Evolutionary conservation across 2,797 vertebrate species (phyloP).

Genomic region (Gadopsis marmoratus): DNA sequence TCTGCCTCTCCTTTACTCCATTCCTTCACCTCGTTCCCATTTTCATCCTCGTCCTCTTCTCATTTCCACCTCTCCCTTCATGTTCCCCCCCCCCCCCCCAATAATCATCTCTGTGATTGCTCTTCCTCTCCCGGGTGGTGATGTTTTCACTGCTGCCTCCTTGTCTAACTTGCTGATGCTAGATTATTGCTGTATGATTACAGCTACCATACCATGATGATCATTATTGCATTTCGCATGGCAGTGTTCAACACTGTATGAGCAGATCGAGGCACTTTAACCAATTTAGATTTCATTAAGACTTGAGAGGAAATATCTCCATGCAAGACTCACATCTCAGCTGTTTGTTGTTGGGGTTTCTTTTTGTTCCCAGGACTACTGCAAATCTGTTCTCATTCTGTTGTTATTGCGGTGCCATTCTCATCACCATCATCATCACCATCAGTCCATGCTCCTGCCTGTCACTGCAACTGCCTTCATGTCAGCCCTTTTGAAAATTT

Average conservation of each 20-base stretch:
- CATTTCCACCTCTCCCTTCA: conserved; percentile 58
- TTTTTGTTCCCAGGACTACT: conserved; percentile 42
- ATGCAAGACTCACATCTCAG: conserved; percentile 57
- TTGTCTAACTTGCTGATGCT: conserved; percentile 79
- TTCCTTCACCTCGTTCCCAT: conserved; percentile 52
- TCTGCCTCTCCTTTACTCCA: conserved; percentile 50
- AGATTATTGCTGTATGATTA: conserved; percentile 83
- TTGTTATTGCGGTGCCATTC: conserved; percentile 45
- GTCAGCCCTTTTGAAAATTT: conserved; percentile 49
- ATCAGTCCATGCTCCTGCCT: conserved; percentile 37
- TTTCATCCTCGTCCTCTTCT: conserved; percentile 53
- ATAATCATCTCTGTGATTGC: conserved; percentile 82
- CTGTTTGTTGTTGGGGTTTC: conserved; percentile 37
- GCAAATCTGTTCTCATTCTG: conserved; percentile 34
- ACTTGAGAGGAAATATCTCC: conserved; percentile 71
- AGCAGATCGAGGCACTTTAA: conserved; percentile 76
- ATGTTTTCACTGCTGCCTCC: conserved; percentile 77
- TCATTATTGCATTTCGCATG: conserved; percentile 80
- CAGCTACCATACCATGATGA: conserved; percentile 78
- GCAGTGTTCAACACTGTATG: conserved; percentile 69
- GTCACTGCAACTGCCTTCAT: conserved; percentile 40
- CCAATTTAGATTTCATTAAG: conserved; percentile 83
- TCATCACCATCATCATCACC: conserved; percentile 35
- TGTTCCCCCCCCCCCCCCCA: conserved; percentile 54
- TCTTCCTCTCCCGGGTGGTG: conserved; percentile 77